Evolutionary conservation across 2,888 invertebrate species (phyloP).

Genomic region (Halocaridina rubra): DNA sequence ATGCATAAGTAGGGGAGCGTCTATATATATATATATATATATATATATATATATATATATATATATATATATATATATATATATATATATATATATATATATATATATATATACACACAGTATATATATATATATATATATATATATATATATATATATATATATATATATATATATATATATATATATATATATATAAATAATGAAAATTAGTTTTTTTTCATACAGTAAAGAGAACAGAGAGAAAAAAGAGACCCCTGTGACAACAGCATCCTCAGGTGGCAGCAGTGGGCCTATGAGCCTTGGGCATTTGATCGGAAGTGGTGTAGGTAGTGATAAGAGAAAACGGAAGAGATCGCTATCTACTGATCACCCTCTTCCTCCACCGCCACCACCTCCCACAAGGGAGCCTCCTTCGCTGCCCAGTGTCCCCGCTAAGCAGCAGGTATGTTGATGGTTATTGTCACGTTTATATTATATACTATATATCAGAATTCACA

Average conservation of each 20-base stretch:
- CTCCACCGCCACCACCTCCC: conserved; percentile 47
- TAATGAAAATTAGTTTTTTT: not conserved
- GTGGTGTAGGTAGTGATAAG: conserved; percentile 18
- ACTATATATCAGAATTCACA: too few relatives aligned
- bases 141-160: too few relatives aligned
- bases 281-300: conserved; percentile 1
- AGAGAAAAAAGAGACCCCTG: conserved; percentile 15
- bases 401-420: conserved; percentile 27
- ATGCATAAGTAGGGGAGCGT: too few relatives aligned
- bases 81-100: too few relatives aligned
- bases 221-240: conserved; percentile 38
- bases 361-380: conserved; percentile 33
- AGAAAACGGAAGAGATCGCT: conserved; percentile 41
- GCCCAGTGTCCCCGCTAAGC: conserved; percentile 37
- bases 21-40: not conserved
- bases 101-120: too few relatives aligned
- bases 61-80: too few relatives aligned
- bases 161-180: not conserved
- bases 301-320: not conserved
- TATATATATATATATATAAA: not conserved
- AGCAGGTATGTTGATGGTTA: not conserved
- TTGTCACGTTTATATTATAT: too few relatives aligned
- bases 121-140: too few relatives aligned
- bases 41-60: not conserved
- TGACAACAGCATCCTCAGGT: conserved; percentile 18